Evolutionary conservation across 1,140 invertebrate species (phyloP), one percentile per base, ranked within the genome.

Genomic region (Apis mellifera): DNA sequence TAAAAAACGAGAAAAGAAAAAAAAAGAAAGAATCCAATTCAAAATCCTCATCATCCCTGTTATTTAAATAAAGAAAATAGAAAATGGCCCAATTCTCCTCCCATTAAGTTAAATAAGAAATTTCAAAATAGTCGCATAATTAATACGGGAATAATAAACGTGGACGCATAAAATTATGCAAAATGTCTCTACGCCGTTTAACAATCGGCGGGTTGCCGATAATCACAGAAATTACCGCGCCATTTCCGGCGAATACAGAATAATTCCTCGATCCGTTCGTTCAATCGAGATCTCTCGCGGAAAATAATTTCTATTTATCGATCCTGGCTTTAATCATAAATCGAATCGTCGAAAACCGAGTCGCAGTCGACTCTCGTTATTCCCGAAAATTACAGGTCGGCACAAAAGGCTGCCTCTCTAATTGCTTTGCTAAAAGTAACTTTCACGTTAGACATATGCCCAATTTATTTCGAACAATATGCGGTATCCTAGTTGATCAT

Each of bases 351-450:
- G 15, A 50, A 42, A 2, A 2, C 5, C 4, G 21, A 23, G 1
- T 23, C 50, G 2, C 5, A 9, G 3, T 19, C 42, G 75, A 60
- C 11, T 54, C 54, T 17, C 26, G 48, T 59, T 50, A 59, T 78
- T 52, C 60, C 32, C 42, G 23, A 71, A 54, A 78, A 78, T 78
- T 71, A 68, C n/a, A 17, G 12, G 50, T 17, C 32, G 19, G 1
- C n/a, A 8, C 66, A 50, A 70, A 77, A 69, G 66, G 54, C 42
- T n/a, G 54, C n/a, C 66, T 70, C 55, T 78, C 55, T 78, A 78
- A 78, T 70, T 60, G 48, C 76, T 48, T 70, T 60, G 48, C 76
- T 48, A 42, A 13, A 23, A n/a, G 12, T 70, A n/a, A 70, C 26
- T 21, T 57, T 78, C 17, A 70, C 7, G 32, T 26, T 21, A 26